Evolutionary conservation across 2,797 vertebrate species (phyloP), one percentile per base, ranked within the genome.

Genomic region (Syndactyla subalaris): DNA sequence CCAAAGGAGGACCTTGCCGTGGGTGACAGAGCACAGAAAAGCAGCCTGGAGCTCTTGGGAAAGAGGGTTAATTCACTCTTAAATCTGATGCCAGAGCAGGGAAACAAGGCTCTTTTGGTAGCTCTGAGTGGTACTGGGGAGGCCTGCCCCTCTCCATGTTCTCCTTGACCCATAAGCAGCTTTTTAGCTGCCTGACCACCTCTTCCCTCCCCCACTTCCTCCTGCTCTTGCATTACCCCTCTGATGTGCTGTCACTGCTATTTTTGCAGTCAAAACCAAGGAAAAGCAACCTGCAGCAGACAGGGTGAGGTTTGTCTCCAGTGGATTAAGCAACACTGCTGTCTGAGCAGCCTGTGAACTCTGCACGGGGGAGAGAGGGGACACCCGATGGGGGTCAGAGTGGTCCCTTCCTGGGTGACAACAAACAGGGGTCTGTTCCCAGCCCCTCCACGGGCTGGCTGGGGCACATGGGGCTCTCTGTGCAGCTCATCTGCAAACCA

Each of bases 221-320:
- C 66, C 77, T 14, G 20, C 74, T 82, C 72, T 87, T 74, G 34
- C 48, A 2, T 72, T 78, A 66, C 57, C 76, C 41, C 57, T 65
- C 65, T 0, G 0, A 62, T 12, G 52, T 57, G 91, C 84, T 85
- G 38, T 61, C 57, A 27, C 48, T 55, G 84, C 78, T 92, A 3
- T 77, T 96, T 94, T 39, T 91, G 85, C 30, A 74, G 57, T 52
- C 57, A 77, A 77, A 96, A 67, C 45, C 59, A 77, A 92, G 57
- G 83, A 55, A 74, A 89, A 86, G 93, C 30, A 86, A 88, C 68
- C 57, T 65, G 61, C 73, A 36, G 83, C 15, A 51, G 18, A 43
- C 65, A 85, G 91, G 26, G 3, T 36, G 65, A 88, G 52, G 46
- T 83, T 87, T 85, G 32, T 23, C 39, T 52, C 39, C 26, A 27